These are phyloP conservation scores for Pelmatolapia mariae DNA, from an alignment of 2,113 vertebrate genomes.

Conservation along the genomic window DNA sequence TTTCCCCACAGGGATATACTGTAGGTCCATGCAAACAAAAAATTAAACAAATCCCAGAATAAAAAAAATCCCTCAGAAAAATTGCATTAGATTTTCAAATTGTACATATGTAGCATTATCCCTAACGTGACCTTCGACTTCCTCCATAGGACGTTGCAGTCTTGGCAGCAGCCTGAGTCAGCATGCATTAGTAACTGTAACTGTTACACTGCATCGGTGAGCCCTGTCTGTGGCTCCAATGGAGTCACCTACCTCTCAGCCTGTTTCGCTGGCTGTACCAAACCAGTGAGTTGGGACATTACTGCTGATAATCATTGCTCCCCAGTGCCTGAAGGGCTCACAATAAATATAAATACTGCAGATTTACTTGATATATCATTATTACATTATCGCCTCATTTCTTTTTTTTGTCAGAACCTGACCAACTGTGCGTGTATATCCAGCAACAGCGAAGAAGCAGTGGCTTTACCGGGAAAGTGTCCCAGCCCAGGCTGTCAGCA, in stretches of 20 bases:
- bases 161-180: constrained; percentile 56
- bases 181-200: constrained; percentile 69
- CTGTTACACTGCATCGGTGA: constrained; percentile 71
- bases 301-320: background rate
- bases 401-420: constrained; percentile 59
- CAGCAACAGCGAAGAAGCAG: constrained; percentile 47
- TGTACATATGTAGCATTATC: background rate
- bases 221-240: constrained; percentile 73
- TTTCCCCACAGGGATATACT: background rate
- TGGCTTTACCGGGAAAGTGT: constrained; percentile 70
- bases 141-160: constrained; percentile 44
- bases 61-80: background rate
- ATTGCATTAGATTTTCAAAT: rapidly evolving
- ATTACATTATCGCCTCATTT: background rate
- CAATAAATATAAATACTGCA: background rate
- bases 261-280: constrained; percentile 74
- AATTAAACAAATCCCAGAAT: background rate
- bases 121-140: constrained; percentile 5
- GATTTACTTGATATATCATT: background rate
- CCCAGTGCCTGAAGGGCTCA: rapidly evolving
- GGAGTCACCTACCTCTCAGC: constrained; percentile 74
- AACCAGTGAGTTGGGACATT: constrained; percentile 53
- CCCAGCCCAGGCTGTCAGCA: constrained; percentile 70
- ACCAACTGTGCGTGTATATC: constrained; percentile 67
- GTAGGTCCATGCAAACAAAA: background rate